These are phyloP conservation scores for Hozukius guyotensis DNA, from an alignment of 2,797 vertebrate genomes.

Conservation along the genomic window DNA sequence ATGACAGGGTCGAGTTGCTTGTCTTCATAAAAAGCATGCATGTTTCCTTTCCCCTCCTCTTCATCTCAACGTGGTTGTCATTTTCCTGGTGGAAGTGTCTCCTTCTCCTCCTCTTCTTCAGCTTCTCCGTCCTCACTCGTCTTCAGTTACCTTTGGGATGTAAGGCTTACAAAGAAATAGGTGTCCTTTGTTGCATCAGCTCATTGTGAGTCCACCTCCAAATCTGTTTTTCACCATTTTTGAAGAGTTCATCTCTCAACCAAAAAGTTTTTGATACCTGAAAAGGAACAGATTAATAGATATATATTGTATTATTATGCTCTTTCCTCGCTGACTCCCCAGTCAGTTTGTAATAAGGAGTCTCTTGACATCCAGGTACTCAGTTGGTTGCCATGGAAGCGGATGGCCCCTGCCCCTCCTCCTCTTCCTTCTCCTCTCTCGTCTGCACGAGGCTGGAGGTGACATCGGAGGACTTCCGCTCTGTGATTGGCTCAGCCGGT, in stretches of 20 bases:
- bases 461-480: constrained; percentile 92
- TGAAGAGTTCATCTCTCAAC: constrained; percentile 52
- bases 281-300: constrained; percentile 81
- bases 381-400: constrained; percentile 78
- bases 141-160: constrained; percentile 67
- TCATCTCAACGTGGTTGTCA: constrained; percentile 47
- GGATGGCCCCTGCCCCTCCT: constrained; percentile 67
- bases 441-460: constrained; percentile 91
- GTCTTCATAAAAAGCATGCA: constrained; percentile 86
- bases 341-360: constrained; percentile 67
- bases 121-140: constrained; percentile 43
- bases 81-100: constrained; percentile 61
- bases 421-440: constrained; percentile 91
- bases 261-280: constrained; percentile 79
- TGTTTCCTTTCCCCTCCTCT: constrained; percentile 67
- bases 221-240: constrained; percentile 42
- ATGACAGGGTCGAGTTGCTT: constrained; percentile 72
- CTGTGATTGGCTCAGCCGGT: constrained; percentile 79
- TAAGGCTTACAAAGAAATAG: constrained; percentile 81
- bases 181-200: constrained; percentile 73
- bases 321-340: constrained; percentile 55
- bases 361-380: constrained; percentile 66
- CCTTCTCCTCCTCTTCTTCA: constrained; percentile 29
- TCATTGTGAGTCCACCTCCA: constrained; percentile 48
- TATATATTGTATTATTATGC: constrained; percentile 76